Evolutionary conservation across 1,140 invertebrate genomes (phyloP).

Genomic region (Pissodes strobi): DNA sequence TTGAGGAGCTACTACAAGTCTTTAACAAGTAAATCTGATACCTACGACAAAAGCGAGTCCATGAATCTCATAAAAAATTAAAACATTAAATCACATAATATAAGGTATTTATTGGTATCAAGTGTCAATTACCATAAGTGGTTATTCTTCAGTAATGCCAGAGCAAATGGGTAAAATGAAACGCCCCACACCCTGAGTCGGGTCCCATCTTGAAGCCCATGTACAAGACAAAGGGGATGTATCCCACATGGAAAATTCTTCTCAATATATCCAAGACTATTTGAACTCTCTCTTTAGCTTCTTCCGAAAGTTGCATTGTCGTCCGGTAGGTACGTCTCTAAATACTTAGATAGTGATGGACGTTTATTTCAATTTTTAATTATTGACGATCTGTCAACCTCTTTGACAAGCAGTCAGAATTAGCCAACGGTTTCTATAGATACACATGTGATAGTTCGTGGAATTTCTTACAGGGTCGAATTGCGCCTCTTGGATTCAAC

Average conservation of each 20-base stretch:
- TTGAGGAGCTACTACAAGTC: not conserved
- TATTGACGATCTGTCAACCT: conserved; percentile 4
- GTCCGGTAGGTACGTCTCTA: too few species aligned
- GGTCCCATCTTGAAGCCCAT: conserved; percentile 50
- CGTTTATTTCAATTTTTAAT: too few species aligned
- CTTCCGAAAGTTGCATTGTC: conserved; percentile 35
- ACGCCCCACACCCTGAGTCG: conserved; percentile 43
- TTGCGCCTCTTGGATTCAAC: too few species aligned
- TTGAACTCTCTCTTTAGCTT: conserved; percentile 42
- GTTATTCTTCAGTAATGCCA: conserved; percentile 52
- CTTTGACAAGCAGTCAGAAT: too few species aligned
- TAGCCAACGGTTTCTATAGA: too few species aligned
- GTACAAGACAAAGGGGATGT: conserved; percentile 48
- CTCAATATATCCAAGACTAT: conserved; percentile 37
- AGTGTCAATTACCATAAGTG: too few species aligned
- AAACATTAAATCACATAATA: not conserved
- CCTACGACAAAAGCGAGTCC: too few species aligned
- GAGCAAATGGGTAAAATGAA: conserved; percentile 48
- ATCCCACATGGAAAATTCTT: conserved; percentile 47
- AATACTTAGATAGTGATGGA: too few species aligned
- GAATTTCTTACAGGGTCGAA: too few species aligned
- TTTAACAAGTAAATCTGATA: too few species aligned
- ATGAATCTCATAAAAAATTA: not conserved
- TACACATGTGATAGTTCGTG: too few species aligned
- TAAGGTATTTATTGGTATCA: not conserved